Evolutionary conservation across 1,140 invertebrate species (phyloP), one percentile per base, ranked within the genome.

Genomic region (Eurosta solidaginis): DNA sequence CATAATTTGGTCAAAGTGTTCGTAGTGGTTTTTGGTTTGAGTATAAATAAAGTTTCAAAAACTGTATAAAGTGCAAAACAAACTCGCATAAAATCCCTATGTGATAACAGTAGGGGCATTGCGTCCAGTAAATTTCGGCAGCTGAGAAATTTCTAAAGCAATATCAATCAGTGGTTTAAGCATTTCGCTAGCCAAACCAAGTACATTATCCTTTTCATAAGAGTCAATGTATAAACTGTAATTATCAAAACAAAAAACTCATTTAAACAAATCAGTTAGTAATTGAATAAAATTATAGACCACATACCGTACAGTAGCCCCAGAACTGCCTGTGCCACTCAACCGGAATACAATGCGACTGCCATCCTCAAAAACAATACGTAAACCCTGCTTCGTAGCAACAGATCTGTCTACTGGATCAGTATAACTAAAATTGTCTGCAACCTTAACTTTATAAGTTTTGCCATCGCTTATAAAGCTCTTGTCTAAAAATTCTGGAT

Each of bases 271-370:
- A 3, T 42, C 3, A 50, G 5, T 54, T 3, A 79, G 50, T 47
- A 47, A 63, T 73, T 17, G n/a, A 17, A 29, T 4, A 78, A 42
- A 50, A 52, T 20, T 33, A 0, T 12, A 2, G 7, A 36, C 47
- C 47, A 82, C 82, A 81, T 80, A 91, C 90, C 90, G 92, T 81
- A 99, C 95, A 17, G 98, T 99, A 17, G 98, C 98, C 6, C 98
- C 98, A 77, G 94, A 95, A 88, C 96, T 98, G 79, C 98, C 98
- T 6, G 98, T 99, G 73, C 98, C 98, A 87, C 97, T 98, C 52
- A 99, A 90, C 63, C 98, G 92, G 88, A 95, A 94, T 77, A 99
- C 94, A 80, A 99, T 92, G 47, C 98, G 91, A 1, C 97, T 97
- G 40, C 96, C 96, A 88, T 99, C 97, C 81, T 93, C 92, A 87